Percentiles rank a stretch among this genome's conserved stretches.
Evolutionary conservation across 2,113 vertebrate genomes (phyloP).

Genomic region (Xyliphius kryptos): DNA sequence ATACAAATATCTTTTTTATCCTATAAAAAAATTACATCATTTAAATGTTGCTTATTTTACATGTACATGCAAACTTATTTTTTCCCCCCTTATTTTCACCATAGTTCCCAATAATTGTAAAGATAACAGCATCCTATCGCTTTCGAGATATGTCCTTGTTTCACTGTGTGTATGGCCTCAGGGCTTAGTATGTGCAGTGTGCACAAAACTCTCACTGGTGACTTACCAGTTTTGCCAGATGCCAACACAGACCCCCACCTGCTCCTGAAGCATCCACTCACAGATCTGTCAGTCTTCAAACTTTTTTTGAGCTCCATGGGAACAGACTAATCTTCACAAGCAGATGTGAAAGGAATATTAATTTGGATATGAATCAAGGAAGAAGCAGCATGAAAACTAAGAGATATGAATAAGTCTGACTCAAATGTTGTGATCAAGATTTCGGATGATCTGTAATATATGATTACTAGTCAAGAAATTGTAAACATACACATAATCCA

Average conservation of each 20-base stretch:
- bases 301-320: slow-evolving; percentile 9
- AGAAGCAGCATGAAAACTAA: background rate
- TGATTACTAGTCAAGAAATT: no score
- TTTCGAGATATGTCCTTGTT: background rate
- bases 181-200: background rate
- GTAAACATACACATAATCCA: no score
- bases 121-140: background rate
- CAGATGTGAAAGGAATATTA: slow-evolving; percentile 6
- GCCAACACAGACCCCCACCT: slow-evolving; percentile 2
- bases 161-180: background rate
- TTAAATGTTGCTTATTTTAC: no score
- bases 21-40: no score
- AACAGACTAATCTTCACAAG: slow-evolving; percentile 7
- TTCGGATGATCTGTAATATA: no score
- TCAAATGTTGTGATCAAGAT: no score
- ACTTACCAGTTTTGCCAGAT: background rate
- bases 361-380: no score
- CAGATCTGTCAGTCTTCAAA: background rate
- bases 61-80: no score
- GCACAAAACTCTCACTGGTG: background rate
- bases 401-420: background rate
- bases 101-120: no score
- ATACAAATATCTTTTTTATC: no score
- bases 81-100: no score
- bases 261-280: slow-evolving; percentile 1